Evolutionary conservation across 2,797 vertebrate species (phyloP).

Genomic region (Hybognathus amarus): DNA sequence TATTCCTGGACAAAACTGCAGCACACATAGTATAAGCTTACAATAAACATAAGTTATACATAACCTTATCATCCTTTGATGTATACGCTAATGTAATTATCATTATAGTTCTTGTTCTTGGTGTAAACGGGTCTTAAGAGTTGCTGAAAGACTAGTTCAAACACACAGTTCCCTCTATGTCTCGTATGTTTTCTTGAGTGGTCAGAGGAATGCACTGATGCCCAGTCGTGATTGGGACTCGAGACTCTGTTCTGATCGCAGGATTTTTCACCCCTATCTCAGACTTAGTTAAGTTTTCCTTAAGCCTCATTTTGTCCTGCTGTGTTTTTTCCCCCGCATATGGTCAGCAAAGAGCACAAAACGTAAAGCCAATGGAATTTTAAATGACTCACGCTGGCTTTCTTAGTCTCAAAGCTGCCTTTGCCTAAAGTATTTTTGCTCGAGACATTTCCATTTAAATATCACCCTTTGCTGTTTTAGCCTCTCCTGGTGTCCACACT

Average conservation of each 20-base stretch:
- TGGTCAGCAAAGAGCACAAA: constrained; percentile 45
- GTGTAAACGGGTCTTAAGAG: background rate
- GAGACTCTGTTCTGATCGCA: background rate
- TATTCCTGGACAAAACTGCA: background rate
- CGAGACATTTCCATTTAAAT: constrained; percentile 70
- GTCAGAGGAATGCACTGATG: constrained; percentile 64
- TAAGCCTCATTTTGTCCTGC: constrained; percentile 47
- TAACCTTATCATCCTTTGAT: background rate
- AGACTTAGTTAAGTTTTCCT: constrained; percentile 30
- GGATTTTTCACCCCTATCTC: constrained; percentile 52
- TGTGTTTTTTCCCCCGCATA: constrained; percentile 27
- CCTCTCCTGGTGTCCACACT: constrained; percentile 1
- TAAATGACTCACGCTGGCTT: constrained; percentile 64
- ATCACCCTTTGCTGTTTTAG: constrained; percentile 41
- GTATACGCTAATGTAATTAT: background rate
- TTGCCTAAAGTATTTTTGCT: constrained; percentile 36
- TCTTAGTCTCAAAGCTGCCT: constrained; percentile 58
- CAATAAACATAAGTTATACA: background rate
- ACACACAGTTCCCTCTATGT: constrained; percentile 53
- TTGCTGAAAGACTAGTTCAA: constrained; percentile 53
- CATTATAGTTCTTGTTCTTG: background rate
- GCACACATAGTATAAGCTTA: too few species aligned
- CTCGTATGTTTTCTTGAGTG: constrained; percentile 66
- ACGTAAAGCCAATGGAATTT: constrained; percentile 58
- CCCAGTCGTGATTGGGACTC: constrained; percentile 65